Conservation (phyloP, 1,140 invertebrate genomes). For the Hetaerina americana region DNA sequence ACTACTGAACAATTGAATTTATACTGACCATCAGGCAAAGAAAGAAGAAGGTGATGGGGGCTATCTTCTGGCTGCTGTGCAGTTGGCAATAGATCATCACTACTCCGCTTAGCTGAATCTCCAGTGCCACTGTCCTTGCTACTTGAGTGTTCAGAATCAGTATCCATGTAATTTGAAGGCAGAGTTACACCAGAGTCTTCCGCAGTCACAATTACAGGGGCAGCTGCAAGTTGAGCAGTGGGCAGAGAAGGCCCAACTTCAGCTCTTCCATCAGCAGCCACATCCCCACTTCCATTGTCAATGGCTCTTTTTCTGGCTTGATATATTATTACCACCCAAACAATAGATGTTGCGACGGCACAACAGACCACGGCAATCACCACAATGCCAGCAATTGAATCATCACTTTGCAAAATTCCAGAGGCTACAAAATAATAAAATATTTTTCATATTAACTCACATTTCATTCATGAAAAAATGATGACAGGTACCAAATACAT, state of each 20-base stretch:
- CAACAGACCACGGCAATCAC: slow-evolving; percentile 82
- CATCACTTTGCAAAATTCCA: slow-evolving; percentile 36
- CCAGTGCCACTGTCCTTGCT: slow-evolving; percentile 48
- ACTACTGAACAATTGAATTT: too few relatives aligned
- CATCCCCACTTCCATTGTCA: slow-evolving; percentile 4
- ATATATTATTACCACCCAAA: slow-evolving; percentile 88
- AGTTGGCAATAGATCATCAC: slow-evolving; percentile 27
- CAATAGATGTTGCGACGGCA: slow-evolving; percentile 72
- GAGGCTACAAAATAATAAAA: slow-evolving; percentile 22
- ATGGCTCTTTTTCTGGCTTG: slow-evolving; percentile 54
- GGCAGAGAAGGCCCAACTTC: not conserved
- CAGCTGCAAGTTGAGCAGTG: not conserved
- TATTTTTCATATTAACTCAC: not conserved
- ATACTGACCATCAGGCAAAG: not conserved
- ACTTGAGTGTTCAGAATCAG: slow-evolving; percentile 30
- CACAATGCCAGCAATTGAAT: slow-evolving; percentile 64
- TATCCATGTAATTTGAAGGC: slow-evolving; percentile 22
- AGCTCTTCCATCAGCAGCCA: not conserved
- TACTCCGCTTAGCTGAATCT: slow-evolving; percentile 49
- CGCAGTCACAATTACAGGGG: slow-evolving; percentile 25
- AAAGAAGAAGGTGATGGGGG: not conserved
- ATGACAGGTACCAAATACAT: too few relatives aligned
- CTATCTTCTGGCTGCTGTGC: not conserved
- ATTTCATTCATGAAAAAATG: not conserved
- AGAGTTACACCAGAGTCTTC: slow-evolving; percentile 25